These are phyloP conservation scores for Dasyprocta punctata DNA, from an alignment of 2,113 vertebrate species.

Conservation along the genomic window DNA sequence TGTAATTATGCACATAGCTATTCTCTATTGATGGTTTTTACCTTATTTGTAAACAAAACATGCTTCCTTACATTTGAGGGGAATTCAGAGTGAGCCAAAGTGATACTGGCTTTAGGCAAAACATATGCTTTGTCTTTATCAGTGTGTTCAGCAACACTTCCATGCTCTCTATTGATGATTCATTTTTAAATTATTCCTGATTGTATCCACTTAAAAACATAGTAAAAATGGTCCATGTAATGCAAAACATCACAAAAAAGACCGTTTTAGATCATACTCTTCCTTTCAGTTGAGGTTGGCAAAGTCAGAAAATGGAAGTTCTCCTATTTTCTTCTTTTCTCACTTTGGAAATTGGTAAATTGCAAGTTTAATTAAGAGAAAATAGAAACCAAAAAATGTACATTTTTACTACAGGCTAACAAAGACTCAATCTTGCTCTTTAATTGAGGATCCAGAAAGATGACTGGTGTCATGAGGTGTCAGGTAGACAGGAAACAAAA, in stretches of 20 bases:
- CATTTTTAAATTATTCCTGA: background rate
- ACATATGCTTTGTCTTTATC: constrained; percentile 56
- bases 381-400: background rate
- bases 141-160: background rate
- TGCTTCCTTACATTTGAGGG: background rate
- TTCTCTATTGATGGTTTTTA: background rate
- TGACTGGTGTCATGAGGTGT: constrained; percentile 39
- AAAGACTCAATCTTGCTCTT: constrained; percentile 11
- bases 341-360: background rate
- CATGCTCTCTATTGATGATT: background rate
- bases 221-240: background rate
- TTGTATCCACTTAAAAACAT: background rate
- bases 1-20: background rate
- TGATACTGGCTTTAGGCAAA: constrained; percentile 54
- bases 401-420: background rate
- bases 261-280: background rate
- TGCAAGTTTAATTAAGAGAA: constrained; percentile 17
- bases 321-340: constrained; percentile 40
- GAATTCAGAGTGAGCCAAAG: background rate
- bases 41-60: background rate
- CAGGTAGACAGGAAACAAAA: constrained; percentile 40
- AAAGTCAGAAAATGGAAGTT: background rate
- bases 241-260: background rate
- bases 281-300: background rate
- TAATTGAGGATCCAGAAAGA: constrained; percentile 58